A percentile compares a stretch with the other conserved stretches of the same genome.
Evolutionary conservation across 2,113 vertebrate species (phyloP).

Genomic region (Nothocercus julius): DNA sequence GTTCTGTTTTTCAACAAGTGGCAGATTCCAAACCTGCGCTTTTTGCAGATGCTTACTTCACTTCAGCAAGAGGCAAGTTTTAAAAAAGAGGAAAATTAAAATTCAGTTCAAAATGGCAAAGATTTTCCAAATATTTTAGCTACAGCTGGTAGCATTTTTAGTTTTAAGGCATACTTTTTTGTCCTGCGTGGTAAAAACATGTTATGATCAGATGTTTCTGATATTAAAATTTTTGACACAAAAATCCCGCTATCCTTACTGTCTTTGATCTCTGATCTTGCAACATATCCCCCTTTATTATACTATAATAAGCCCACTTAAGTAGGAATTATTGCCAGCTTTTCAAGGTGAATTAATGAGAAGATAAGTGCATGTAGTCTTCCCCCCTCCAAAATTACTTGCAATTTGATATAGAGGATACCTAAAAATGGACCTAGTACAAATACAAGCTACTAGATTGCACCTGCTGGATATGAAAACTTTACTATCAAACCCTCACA

Average conservation of each 20-base stretch:
- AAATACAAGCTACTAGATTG: background rate
- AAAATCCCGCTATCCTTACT: background rate
- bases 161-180: background rate
- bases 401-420: background rate
- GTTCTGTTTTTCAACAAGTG: background rate
- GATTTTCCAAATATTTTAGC: background rate
- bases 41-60: background rate
- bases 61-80: background rate
- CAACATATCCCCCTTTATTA: background rate
- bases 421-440: background rate
- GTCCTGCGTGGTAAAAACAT: background rate
- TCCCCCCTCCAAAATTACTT: background rate
- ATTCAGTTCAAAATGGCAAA: background rate
- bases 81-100: background rate
- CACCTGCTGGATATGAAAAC: background rate
- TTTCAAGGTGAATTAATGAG: slow-evolving; percentile 6
- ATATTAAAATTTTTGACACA: background rate
- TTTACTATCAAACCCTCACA: background rate
- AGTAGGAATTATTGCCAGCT: background rate
- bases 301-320: background rate
- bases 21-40: background rate
- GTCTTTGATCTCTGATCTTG: background rate
- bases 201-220: background rate
- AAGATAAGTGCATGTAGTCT: background rate
- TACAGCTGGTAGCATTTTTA: background rate